Percentiles rank a stretch among this genome's conserved stretches.
phyloP scores from a whole-genome alignment of 2,113 vertebrate genomes.

The Pachycephala philippinensis region DNA sequence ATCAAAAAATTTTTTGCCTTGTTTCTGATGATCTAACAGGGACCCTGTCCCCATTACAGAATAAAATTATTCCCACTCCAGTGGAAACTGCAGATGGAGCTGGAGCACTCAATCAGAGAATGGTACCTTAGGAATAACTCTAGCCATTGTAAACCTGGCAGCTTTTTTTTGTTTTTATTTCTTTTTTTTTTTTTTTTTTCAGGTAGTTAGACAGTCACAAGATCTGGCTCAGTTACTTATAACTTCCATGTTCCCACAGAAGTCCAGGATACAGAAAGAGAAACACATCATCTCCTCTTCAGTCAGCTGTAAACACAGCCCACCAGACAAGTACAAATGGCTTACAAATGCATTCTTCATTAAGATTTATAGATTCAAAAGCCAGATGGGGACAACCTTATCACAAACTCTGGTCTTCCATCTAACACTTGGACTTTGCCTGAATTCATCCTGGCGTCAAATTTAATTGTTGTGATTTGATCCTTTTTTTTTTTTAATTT shows the following conservation, averaged over 20 bases:
- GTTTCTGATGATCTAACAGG: not conserved
- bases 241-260: not conserved
- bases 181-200: not conserved
- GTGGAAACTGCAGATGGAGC: not conserved
- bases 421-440: not conserved
- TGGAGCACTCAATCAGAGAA: not conserved
- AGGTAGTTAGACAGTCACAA: not conserved
- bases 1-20: not conserved
- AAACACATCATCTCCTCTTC: not conserved
- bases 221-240: not conserved
- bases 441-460: not conserved
- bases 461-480: not conserved
- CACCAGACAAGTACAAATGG: not conserved
- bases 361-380: not conserved
- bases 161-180: not conserved
- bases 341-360: not conserved
- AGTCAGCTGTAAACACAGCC: not conserved
- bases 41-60: not conserved
- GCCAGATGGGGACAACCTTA: not conserved
- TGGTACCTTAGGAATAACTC: not conserved
- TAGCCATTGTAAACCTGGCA: not conserved
- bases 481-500: not conserved
- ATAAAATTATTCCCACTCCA: not conserved
- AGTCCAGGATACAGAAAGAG: not conserved
- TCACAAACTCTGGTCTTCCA: not conserved